These are phyloP conservation scores for Furnarius figulus DNA, from an alignment of 2,113 vertebrate species.

Conservation along the genomic window DNA sequence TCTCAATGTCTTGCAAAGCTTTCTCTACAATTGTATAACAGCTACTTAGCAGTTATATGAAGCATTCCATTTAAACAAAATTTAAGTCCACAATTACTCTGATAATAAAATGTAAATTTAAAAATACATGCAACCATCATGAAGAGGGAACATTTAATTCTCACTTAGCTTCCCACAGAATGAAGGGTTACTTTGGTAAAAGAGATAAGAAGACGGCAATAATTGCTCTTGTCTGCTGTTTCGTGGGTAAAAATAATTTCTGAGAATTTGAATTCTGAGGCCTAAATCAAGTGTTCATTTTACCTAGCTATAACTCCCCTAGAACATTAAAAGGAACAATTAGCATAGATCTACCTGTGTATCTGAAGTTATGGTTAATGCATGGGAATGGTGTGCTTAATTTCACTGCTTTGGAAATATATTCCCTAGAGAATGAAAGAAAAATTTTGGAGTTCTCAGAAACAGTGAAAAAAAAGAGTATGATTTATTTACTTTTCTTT, in stretches of 20 bases:
- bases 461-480: neutral
- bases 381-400: slow-evolving; percentile 39
- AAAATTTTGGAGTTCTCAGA: slow-evolving; percentile 15
- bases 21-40: slow-evolving; percentile 70
- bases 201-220: slow-evolving; percentile 49
- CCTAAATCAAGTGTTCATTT: slow-evolving; percentile 56
- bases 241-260: slow-evolving; percentile 66
- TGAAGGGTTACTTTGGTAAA: slow-evolving; percentile 77
- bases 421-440: slow-evolving; percentile 41
- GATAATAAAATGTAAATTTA: slow-evolving; percentile 79
- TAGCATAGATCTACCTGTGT: slow-evolving; percentile 50
- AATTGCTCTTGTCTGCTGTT: slow-evolving; percentile 69
- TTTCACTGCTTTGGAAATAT: slow-evolving; percentile 58
- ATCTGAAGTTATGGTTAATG: slow-evolving; percentile 54
- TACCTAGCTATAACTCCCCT: slow-evolving; percentile 45
- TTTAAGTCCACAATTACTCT: slow-evolving; percentile 77
- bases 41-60: slow-evolving; percentile 76
- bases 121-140: slow-evolving; percentile 70
- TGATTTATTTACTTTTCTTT: neutral
- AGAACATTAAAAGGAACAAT: slow-evolving; percentile 55
- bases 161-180: slow-evolving; percentile 66
- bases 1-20: slow-evolving; percentile 67
- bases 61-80: slow-evolving; percentile 78
- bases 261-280: slow-evolving; percentile 58
- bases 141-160: slow-evolving; percentile 71